Evolutionary conservation across 2,797 vertebrate species (phyloP).

Genomic region (Urocyon cinereoargenteus): DNA sequence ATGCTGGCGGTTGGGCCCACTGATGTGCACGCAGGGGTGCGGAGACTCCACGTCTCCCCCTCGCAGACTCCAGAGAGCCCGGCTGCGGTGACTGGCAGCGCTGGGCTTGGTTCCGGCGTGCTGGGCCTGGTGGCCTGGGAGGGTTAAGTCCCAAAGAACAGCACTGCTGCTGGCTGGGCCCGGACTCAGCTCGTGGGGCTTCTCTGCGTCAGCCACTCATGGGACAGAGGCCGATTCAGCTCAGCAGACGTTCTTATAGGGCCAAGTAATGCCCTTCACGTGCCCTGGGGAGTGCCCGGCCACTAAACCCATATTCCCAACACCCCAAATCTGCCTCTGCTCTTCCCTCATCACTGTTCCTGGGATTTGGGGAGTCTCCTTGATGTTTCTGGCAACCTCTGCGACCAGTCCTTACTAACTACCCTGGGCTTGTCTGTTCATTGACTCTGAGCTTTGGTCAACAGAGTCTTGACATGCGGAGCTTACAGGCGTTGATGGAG

Average conservation of each 20-base stretch:
- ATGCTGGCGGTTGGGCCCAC: background rate
- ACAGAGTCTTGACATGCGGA: background rate
- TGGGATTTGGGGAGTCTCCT: background rate
- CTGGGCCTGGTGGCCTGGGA: too few relatives aligned
- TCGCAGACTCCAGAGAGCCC: background rate
- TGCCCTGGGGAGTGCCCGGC: accelerated
- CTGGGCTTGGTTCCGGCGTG: background rate
- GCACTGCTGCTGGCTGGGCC: background rate
- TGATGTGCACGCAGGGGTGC: background rate
- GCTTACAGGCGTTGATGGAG: accelerated
- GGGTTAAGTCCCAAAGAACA: background rate
- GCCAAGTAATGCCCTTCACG: background rate
- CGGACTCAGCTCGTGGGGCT: accelerated
- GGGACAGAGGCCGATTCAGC: background rate
- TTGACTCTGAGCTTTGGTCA: background rate
- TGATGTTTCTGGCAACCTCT: background rate
- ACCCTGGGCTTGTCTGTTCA: background rate
- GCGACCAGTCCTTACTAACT: background rate
- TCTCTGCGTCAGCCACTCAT: background rate
- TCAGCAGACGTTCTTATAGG: background rate
- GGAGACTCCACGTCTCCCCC: accelerated
- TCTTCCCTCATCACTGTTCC: background rate
- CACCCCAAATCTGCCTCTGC: background rate
- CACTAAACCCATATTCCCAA: background rate
- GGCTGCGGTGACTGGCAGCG: background rate